phyloP scores from a whole-genome alignment of 1,140 invertebrate species.

The Mylabris phalerata region DNA sequence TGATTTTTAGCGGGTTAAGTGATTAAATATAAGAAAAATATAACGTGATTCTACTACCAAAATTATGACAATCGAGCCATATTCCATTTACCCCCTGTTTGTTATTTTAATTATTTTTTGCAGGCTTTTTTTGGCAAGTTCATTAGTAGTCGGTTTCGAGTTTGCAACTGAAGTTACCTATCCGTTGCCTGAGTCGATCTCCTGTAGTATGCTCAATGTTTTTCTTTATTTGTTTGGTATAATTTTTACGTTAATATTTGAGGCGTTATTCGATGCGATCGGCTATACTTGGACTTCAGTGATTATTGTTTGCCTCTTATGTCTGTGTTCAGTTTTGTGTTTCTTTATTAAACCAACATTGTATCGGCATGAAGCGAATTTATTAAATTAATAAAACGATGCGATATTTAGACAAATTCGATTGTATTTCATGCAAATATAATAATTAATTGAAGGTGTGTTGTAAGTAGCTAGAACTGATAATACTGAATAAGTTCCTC shows the following conservation, averaged over 20 bases:
- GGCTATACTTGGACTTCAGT: conserved; percentile 19
- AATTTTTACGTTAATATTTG: conserved; percentile 19
- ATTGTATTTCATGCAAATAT: too few species aligned
- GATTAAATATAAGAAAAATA: background rate
- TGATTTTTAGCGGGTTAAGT: background rate
- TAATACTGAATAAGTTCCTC: too few species aligned
- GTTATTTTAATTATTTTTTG: conserved; percentile 7
- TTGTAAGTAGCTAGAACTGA: too few species aligned
- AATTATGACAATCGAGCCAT: too few species aligned
- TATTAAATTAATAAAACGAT: background rate
- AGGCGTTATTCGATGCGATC: conserved; percentile 15
- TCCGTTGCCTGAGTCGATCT: conserved; percentile 28
- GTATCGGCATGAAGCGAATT: conserved; percentile 27
- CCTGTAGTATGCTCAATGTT: conserved; percentile 26
- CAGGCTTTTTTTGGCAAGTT: conserved; percentile 30
- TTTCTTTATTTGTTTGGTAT: conserved; percentile 27
- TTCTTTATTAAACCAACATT: conserved; percentile 24
- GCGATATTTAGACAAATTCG: too few species aligned
- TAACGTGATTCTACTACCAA: too few species aligned
- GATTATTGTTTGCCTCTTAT: conserved; percentile 2
- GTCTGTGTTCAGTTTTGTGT: conserved; percentile 8
- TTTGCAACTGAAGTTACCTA: conserved; percentile 31
- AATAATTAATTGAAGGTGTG: too few species aligned
- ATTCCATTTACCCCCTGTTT: too few species aligned
- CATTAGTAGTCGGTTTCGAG: conserved; percentile 30